These are phyloP conservation scores for Coccyzus lansbergi DNA, from an alignment of 2,797 vertebrate species.

Conservation along the genomic window DNA sequence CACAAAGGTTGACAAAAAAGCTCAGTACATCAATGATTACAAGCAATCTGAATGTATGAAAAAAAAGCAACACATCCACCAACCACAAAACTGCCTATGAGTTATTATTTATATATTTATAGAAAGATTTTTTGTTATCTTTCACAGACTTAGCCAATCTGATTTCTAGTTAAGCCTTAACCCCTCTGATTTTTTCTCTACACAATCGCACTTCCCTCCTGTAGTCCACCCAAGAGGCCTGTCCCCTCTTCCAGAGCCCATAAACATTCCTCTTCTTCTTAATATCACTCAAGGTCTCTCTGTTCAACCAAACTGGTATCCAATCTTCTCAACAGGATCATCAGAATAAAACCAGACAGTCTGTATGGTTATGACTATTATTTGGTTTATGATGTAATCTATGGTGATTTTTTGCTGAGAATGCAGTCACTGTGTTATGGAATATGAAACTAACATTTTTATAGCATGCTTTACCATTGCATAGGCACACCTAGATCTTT, in stretches of 20 bases:
- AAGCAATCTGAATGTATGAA: background rate
- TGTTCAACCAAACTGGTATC: too few relatives aligned
- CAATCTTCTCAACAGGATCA: rapidly evolving
- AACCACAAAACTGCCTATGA: background rate
- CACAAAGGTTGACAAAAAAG: background rate
- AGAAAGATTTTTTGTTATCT: too few relatives aligned
- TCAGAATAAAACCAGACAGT: background rate
- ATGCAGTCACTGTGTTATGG: background rate
- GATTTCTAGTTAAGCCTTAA: too few relatives aligned
- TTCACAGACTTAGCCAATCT: too few relatives aligned
- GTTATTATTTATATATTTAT: too few relatives aligned
- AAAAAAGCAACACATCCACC: background rate
- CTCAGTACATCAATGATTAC: background rate
- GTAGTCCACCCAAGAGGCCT: too few relatives aligned
- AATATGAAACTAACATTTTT: background rate
- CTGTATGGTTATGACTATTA: background rate
- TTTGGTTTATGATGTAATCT: background rate
- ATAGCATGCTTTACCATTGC: background rate
- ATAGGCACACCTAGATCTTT: background rate
- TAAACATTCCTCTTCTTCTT: too few relatives aligned
- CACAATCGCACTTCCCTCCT: too few relatives aligned
- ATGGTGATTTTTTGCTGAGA: background rate
- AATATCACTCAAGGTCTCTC: too few relatives aligned
- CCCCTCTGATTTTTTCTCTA: too few relatives aligned
- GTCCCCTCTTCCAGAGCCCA: too few relatives aligned